phyloP scores from a whole-genome alignment of 2,797 vertebrate genomes.

The Euphonia xanthogaster region DNA sequence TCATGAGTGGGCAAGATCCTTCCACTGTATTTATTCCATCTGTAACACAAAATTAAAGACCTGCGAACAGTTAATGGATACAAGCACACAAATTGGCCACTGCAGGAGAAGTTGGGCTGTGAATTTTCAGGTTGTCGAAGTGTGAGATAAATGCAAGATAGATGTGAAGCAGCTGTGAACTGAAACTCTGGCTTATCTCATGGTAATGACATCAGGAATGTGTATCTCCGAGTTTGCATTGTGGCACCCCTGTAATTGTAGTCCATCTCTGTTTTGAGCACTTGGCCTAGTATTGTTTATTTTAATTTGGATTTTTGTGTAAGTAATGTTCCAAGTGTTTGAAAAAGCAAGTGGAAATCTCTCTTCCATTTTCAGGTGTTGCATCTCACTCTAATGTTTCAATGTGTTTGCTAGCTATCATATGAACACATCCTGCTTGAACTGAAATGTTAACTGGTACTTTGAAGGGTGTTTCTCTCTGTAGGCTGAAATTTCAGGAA shows the following conservation, averaged over 20 bases:
- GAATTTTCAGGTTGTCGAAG: neutral
- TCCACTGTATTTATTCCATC: neutral
- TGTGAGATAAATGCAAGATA: neutral
- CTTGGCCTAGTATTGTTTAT: neutral
- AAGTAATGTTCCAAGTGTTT: neutral
- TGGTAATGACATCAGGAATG: neutral
- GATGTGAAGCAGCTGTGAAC: neutral
- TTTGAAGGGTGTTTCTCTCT: neutral
- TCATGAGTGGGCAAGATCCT: neutral
- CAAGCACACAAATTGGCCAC: neutral
- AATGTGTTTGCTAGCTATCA: neutral
- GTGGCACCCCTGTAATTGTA: neutral
- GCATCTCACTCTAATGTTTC: neutral
- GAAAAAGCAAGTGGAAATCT: neutral
- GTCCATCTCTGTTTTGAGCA: neutral
- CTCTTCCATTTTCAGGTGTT: neutral
- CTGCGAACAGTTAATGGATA: neutral
- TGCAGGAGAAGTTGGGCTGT: neutral
- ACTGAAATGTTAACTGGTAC: neutral
- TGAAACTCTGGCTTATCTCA: neutral
- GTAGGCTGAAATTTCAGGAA: neutral
- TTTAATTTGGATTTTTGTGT: neutral
- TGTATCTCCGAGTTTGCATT: rapidly evolving
- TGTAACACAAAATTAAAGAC: neutral
- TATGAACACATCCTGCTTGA: neutral